Base-by-base conservation (phyloP, 2,888 invertebrate species). In the Dasypogon diadema region DNA sequence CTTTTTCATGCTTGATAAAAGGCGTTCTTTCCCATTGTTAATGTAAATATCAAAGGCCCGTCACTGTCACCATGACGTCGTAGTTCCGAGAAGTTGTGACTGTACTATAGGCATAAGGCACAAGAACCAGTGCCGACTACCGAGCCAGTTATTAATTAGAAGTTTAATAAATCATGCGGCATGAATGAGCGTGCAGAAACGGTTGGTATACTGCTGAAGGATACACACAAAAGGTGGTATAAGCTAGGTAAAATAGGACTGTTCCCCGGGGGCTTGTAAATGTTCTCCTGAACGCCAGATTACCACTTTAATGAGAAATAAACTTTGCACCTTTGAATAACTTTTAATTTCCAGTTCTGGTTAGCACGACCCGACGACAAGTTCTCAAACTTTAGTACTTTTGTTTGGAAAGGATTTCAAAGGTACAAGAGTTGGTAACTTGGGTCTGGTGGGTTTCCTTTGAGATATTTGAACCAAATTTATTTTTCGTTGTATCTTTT, bases 121-220 rank as follows among this genome's bases (percentile, higher is more conserved):
- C 3, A 5, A n/a, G n/a, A n/a, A n/a, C n/a, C n/a, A n/a, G n/a
- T n/a, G n/a, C n/a, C n/a, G n/a, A n/a, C n/a, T n/a, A 6, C 58
- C 6, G 14, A 51, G 60, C 22, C 34, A 37, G 51, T 60, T 60
- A 51, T 63, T 74, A 74, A 74, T 74, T 74, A 74, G 34, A 74
- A 74, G 48, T 74, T 74, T 74, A 74, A 74, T 74, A 74, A 74
- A 74, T 74, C 74, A 74, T 74, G 48, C 16, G 63, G 51, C n/a
- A 22, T 56, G 74, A 42, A 65, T 65, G 65, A 24, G 5, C n/a
- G n/a, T 65, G 24, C 24, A 46, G 42, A 21, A 65, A 48, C 24
- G 65, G 18, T 46, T 24, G 65, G 65, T 46, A 46, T 24, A 65
- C 54, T 30, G n/a, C 21, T 4, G 14, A 42, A 22, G 42, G 70